Percentiles rank a stretch among this genome's conserved stretches.
Conservation (phyloP, 2,113 vertebrate genomes). For the Orycteropus afer region DNA sequence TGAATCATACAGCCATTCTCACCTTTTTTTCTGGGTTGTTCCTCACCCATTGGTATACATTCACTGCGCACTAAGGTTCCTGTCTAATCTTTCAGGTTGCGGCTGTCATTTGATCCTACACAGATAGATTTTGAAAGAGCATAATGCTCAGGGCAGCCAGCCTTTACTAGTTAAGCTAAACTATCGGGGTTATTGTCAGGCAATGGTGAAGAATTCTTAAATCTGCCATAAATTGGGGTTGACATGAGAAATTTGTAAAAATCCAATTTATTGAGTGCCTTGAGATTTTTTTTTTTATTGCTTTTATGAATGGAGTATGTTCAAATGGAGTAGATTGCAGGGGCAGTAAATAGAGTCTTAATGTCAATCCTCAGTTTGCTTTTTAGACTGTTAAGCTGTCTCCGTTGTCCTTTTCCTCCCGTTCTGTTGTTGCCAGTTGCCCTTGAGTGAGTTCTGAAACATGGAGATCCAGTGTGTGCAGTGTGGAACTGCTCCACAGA, state of each 20-base stretch:
- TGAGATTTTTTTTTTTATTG: conserved; percentile 13
- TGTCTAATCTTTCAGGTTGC: background rate
- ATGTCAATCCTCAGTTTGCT: background rate
- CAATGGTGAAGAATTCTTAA: conserved; percentile 6
- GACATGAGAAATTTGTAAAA: background rate
- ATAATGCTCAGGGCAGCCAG: background rate
- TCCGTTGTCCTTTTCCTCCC: too few relatives aligned
- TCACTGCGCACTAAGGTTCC: background rate
- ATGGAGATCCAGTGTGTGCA: too few relatives aligned
- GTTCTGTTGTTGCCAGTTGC: too few relatives aligned
- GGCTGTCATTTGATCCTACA: background rate
- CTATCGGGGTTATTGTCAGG: background rate
- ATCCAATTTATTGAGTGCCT: conserved; percentile 1
- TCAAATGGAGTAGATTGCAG: background rate
- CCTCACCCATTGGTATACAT: background rate
- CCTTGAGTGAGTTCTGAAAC: too few relatives aligned
- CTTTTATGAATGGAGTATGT: conserved; percentile 28
- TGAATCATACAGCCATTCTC: background rate
- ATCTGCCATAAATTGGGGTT: conserved; percentile 9
- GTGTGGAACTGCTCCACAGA: too few relatives aligned
- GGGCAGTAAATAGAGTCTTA: background rate
- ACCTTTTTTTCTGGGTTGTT: background rate
- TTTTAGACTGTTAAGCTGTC: background rate
- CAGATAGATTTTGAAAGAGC: background rate
- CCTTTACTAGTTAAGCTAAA: too few relatives aligned